phyloP scores from a whole-genome alignment of 2,113 vertebrate genomes.

The Gopherus evgoodei region DNA sequence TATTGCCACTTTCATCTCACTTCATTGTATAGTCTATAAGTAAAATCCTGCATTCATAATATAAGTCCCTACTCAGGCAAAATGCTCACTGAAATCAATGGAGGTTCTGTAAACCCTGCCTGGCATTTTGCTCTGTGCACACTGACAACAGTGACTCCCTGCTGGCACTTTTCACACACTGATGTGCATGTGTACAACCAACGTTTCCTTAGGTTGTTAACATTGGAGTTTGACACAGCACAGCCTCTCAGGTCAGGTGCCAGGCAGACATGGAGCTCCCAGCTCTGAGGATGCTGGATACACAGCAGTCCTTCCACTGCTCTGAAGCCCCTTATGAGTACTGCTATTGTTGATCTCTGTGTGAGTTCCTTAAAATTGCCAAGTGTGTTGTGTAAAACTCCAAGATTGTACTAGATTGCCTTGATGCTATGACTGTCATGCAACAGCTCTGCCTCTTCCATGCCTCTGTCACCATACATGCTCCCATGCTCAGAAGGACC shows the following conservation, averaged over 20 bases:
- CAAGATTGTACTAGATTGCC: neutral
- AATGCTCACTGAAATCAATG: neutral
- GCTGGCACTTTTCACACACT: neutral
- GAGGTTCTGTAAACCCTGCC: neutral
- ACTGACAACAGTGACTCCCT: neutral
- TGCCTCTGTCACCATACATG: too few relatives aligned
- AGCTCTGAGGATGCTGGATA: neutral
- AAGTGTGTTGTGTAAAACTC: neutral
- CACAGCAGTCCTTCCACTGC: neutral
- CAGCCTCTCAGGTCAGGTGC: neutral
- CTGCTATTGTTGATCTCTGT: neutral
- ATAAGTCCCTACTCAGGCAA: neutral
- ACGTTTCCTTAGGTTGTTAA: neutral
- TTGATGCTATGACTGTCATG: neutral
- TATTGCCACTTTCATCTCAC: neutral
- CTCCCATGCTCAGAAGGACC: neutral
- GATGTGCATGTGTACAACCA: neutral
- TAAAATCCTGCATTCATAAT: neutral
- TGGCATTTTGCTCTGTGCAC: neutral
- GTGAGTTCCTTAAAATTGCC: neutral
- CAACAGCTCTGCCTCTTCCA: too few relatives aligned
- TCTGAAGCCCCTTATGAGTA: neutral
- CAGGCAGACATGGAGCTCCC: neutral
- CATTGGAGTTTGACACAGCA: neutral
- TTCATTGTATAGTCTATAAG: neutral